Percentiles rank a stretch among this genome's conserved stretches.
phyloP scores from a whole-genome alignment of 2,797 vertebrate species.

The Rhabdomys pumilio region DNA sequence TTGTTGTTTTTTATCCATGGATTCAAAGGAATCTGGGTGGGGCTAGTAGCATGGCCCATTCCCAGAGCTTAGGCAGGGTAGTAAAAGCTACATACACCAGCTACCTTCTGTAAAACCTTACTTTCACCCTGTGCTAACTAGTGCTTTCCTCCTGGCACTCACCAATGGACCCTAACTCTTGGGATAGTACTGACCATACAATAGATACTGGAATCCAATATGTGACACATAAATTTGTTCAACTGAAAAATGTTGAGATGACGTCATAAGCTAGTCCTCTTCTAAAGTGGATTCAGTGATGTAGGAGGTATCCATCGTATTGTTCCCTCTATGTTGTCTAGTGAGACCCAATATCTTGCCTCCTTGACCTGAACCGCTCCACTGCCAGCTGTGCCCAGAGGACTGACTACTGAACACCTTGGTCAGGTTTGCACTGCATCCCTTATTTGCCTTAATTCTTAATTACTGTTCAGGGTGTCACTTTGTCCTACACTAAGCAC shows the following conservation, averaged over 20 bases:
- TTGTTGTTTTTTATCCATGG: too few relatives aligned
- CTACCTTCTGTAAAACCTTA: not conserved
- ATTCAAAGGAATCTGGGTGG: too few relatives aligned
- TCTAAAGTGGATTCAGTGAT: not conserved
- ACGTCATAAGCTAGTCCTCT: constrained; percentile 10
- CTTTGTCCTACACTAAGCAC: not conserved
- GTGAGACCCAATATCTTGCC: not conserved
- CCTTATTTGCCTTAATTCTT: not conserved
- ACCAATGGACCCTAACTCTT: not conserved
- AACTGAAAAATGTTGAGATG: not conserved
- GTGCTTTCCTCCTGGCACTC: not conserved
- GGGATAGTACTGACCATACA: not conserved
- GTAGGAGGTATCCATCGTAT: not conserved
- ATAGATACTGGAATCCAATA: not conserved
- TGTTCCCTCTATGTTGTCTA: not conserved
- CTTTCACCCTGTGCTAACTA: not conserved
- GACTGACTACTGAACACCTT: fast-evolving
- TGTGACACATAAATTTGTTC: constrained; percentile 52
- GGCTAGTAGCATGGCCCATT: too few relatives aligned
- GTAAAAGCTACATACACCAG: too few relatives aligned
- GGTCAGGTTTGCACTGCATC: not conserved
- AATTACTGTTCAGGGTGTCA: not conserved
- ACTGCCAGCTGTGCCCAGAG: not conserved
- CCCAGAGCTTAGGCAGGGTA: too few relatives aligned
- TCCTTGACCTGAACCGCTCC: not conserved